Percentiles rank a stretch among this genome's conserved stretches.
These are phyloP conservation scores for Neodon shergylaensis DNA, from an alignment of 2,113 vertebrate species.

Conservation along the genomic window DNA sequence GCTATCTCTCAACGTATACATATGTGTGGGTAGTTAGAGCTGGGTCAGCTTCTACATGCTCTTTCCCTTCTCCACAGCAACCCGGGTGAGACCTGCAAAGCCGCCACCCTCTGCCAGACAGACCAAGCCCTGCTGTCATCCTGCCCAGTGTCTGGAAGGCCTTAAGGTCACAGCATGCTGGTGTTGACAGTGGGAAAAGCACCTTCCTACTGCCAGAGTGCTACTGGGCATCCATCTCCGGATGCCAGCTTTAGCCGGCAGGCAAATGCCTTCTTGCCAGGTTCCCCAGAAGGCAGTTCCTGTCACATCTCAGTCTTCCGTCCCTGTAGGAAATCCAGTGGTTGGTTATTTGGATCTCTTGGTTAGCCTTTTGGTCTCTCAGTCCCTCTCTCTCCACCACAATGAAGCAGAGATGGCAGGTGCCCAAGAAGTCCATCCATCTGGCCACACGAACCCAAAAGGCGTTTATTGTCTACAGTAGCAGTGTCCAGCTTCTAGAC, in stretches of 20 bases:
- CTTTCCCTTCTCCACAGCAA: neutral
- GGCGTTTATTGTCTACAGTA: neutral
- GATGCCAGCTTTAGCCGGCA: neutral
- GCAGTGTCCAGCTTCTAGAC: slow-evolving; percentile 30
- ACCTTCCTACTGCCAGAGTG: neutral
- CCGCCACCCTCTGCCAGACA: neutral
- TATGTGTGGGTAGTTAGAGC: neutral
- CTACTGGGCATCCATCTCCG: neutral
- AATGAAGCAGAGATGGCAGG: neutral
- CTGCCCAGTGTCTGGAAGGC: neutral
- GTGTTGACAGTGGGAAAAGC: accelerated
- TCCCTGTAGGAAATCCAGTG: neutral
- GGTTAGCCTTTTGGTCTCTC: neutral
- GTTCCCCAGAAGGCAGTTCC: neutral
- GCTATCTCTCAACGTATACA: neutral
- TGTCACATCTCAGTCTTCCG: accelerated
- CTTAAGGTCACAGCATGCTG: accelerated
- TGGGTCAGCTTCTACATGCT: accelerated
- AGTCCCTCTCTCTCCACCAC: neutral
- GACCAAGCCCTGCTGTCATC: neutral
- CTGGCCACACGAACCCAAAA: accelerated
- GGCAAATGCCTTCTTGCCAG: neutral
- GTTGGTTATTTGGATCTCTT: neutral
- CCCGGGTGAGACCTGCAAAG: neutral
- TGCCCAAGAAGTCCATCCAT: accelerated